These are phyloP conservation scores for Pyxicephalus adspersus DNA, from an alignment of 2,113 vertebrate species.

Conservation along the genomic window DNA sequence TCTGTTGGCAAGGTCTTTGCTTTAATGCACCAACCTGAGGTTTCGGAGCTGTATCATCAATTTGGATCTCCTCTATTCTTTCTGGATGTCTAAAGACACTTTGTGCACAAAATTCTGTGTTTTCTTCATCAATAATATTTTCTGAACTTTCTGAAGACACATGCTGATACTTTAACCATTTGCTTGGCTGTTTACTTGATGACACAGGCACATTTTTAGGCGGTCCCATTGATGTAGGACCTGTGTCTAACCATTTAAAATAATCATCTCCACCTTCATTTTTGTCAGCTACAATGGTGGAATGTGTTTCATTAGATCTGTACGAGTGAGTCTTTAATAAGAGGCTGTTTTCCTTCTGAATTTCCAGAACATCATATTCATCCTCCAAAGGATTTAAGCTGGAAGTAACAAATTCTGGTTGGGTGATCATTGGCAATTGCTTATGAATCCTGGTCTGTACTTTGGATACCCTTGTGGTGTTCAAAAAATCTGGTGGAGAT, in stretches of 20 bases:
- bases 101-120: slow-evolving; percentile 50
- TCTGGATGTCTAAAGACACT: slow-evolving; percentile 52
- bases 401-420: slow-evolving; percentile 40
- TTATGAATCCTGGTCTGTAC: background rate
- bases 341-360: background rate
- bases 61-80: slow-evolving; percentile 35
- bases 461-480: slow-evolving; percentile 5
- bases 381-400: fast-evolving
- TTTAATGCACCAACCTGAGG: slow-evolving; percentile 54
- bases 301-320: background rate
- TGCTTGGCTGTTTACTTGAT: slow-evolving; percentile 66
- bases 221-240: background rate
- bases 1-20: slow-evolving; percentile 41
- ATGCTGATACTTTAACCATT: slow-evolving; percentile 76
- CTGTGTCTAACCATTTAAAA: background rate
- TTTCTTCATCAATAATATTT: slow-evolving; percentile 17
- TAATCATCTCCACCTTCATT: background rate
- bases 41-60: background rate
- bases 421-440: slow-evolving; percentile 56
- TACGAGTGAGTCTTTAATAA: background rate
- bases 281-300: background rate
- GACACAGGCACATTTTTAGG: background rate
- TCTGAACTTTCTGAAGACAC: slow-evolving; percentile 39
- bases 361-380: slow-evolving; percentile 30
- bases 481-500: background rate